These are phyloP conservation scores for Phenganax marumi DNA, from an alignment of 92 coral and sea anemone species.

Conservation along the genomic window DNA sequence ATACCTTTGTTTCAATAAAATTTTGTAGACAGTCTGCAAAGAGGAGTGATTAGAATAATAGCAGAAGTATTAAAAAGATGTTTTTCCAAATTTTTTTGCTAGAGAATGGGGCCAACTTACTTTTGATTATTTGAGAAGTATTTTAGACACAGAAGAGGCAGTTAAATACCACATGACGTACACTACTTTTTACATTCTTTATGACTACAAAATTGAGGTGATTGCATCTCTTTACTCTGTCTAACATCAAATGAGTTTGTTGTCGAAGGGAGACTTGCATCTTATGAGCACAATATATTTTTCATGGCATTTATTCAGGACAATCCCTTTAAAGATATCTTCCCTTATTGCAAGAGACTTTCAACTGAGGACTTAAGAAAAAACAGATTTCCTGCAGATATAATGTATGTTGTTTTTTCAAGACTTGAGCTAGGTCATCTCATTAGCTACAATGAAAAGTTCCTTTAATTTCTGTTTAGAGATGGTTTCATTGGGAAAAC, in stretches of 20 bases:
- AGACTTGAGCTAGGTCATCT: neutral
- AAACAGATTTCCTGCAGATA: slow-evolving; percentile 16
- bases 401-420: slow-evolving; percentile 4
- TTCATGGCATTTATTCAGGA: slow-evolving; percentile 1
- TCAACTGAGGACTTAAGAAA: neutral
- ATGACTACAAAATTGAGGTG: neutral
- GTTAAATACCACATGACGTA: neutral
- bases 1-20: too few relatives aligned
- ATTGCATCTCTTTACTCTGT: neutral
- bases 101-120: slow-evolving; percentile 35
- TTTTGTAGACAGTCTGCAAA: too few relatives aligned
- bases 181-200: neutral
- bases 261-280: neutral
- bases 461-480: neutral
- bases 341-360: neutral
- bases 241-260: neutral
- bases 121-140: slow-evolving; percentile 14
- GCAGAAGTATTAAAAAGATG: neutral
- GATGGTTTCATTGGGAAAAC: slow-evolving; percentile 22
- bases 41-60: too few relatives aligned
- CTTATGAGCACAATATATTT: neutral
- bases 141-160: slow-evolving; percentile 30
- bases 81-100: neutral
- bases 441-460: neutral
- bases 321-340: slow-evolving; percentile 3